These are phyloP conservation scores for Hassar affinis DNA, from an alignment of 2,113 vertebrate genomes.

Conservation along the genomic window DNA sequence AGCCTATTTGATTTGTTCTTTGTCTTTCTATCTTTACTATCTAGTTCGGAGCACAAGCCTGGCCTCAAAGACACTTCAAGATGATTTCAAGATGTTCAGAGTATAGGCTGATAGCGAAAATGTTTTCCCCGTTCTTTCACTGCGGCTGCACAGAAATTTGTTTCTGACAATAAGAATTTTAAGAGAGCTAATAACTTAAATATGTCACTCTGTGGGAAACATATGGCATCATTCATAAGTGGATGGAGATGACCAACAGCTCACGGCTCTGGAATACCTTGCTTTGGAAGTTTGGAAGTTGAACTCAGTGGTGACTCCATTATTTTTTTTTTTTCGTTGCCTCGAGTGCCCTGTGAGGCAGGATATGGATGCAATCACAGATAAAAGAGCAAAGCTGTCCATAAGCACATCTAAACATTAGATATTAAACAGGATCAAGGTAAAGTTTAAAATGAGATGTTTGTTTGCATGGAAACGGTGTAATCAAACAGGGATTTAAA, in stretches of 20 bases:
- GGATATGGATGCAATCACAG: slow-evolving; percentile 18
- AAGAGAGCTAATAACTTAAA: slow-evolving; percentile 35
- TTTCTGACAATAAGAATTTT: slow-evolving; percentile 39
- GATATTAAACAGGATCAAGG: slow-evolving; percentile 42
- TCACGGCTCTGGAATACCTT: not conserved
- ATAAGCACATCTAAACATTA: slow-evolving; percentile 39
- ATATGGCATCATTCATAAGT: slow-evolving; percentile 32
- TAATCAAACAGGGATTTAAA: slow-evolving; percentile 38
- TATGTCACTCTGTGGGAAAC: slow-evolving; percentile 17
- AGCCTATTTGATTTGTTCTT: not conserved
- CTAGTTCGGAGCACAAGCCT: slow-evolving; percentile 5
- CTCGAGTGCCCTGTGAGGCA: not conserved
- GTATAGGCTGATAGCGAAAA: slow-evolving; percentile 28
- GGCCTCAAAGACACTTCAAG: not conserved
- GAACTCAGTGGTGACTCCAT: not conserved
- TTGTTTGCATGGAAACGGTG: slow-evolving; percentile 32
- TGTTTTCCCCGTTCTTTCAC: slow-evolving; percentile 22
- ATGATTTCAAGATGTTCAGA: slow-evolving; percentile 36
- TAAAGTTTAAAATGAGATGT: slow-evolving; percentile 38
- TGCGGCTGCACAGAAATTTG: slow-evolving; percentile 36
- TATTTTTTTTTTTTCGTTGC: not conserved
- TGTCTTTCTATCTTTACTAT: slow-evolving; percentile 11
- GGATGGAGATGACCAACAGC: slow-evolving; percentile 24
- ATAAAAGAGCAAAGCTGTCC: slow-evolving; percentile 20
- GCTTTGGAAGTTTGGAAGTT: not conserved